These are phyloP conservation scores for Lemur catta DNA, from an alignment of 2,797 vertebrate species.

Conservation along the genomic window DNA sequence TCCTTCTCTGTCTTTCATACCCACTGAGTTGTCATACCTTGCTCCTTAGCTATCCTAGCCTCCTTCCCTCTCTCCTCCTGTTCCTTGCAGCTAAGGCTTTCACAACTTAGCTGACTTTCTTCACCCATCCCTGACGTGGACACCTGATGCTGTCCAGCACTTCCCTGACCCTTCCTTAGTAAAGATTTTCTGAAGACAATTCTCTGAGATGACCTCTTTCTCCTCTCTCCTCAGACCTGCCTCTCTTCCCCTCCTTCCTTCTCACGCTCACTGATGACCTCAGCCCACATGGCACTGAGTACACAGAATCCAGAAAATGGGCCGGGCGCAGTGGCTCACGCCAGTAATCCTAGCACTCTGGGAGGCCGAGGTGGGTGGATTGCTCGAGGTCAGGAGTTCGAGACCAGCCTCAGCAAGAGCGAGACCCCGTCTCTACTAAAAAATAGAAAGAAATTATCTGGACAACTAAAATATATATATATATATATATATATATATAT, in stretches of 20 bases:
- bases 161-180: background rate
- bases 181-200: background rate
- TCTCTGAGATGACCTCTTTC: background rate
- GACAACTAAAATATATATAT: no score
- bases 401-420: no score
- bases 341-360: no score
- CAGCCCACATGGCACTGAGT: background rate
- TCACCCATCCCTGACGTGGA: background rate
- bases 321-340: no score
- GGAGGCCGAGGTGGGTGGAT: no score
- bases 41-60: background rate
- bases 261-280: background rate
- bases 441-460: no score
- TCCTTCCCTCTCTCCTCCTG: background rate
- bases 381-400: no score
- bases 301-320: conserved; percentile 21
- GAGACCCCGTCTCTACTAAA: no score
- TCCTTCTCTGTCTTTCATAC: background rate
- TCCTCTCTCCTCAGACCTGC: background rate
- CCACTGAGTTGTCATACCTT: background rate
- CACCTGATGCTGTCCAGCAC: background rate
- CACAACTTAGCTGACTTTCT: background rate
- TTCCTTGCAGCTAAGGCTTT: conserved; percentile 2
- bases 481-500: no score
- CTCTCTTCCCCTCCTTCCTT: background rate